Percentiles rank a stretch among this genome's conserved stretches.
Evolutionary conservation across 2,888 invertebrate species (phyloP).

Genomic region (Volucella zonaria): DNA sequence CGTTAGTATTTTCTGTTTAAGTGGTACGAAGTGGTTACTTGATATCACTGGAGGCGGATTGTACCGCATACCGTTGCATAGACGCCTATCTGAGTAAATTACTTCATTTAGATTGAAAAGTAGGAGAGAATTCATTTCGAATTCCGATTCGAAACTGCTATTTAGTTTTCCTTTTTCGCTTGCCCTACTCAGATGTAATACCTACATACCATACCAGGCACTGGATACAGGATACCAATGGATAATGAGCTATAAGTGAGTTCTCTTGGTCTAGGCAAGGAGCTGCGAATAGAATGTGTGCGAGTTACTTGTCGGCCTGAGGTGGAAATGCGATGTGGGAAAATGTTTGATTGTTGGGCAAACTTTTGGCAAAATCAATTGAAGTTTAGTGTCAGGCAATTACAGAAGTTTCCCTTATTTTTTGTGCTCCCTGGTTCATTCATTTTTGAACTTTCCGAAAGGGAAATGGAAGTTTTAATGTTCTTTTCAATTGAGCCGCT

Average conservation of each 20-base stretch:
- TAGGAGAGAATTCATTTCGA: conserved; percentile 71
- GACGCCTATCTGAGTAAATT: conserved; percentile 63
- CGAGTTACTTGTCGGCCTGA: not conserved
- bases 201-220: conserved; percentile 1
- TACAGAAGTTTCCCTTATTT: conserved; percentile 48
- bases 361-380: conserved; percentile 70
- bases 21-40: conserved; percentile 66
- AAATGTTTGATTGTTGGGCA: conserved; percentile 44
- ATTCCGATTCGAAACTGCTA: conserved; percentile 67
- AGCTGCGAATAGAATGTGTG: not conserved
- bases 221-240: conserved; percentile 3
- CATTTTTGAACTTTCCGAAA: conserved; percentile 49
- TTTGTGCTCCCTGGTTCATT: conserved; percentile 37
- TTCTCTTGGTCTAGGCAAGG: conserved; percentile 9
- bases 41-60: conserved; percentile 45
- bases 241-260: not conserved
- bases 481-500: conserved; percentile 3
- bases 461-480: conserved; percentile 23
- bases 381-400: conserved; percentile 70
- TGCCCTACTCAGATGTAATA: not conserved
- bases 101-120: conserved; percentile 69
- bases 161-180: conserved; percentile 50
- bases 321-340: conserved; percentile 9
- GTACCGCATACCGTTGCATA: conserved; percentile 9
- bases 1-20: conserved; percentile 55